Base-by-base conservation (phyloP, 2,113 vertebrate genomes). In the Phrynosoma blainvillii region DNA sequence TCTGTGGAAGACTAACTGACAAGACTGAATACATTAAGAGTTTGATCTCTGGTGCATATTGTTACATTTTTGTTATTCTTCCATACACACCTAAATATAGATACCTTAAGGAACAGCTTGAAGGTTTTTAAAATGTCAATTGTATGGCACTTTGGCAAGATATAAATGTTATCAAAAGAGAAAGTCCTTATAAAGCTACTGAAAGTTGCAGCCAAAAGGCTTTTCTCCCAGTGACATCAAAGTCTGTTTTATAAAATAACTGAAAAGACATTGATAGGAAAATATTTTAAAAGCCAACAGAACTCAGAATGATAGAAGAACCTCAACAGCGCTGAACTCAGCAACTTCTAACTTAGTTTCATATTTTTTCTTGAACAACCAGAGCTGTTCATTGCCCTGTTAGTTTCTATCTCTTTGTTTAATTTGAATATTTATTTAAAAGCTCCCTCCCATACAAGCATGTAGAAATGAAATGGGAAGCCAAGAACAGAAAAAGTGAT, bases 261-360 rank as follows among this genome's bases (percentile, higher is more conserved):
- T 86, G 42, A 40, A 86, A 79, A 56, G 76, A 56, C 62, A 70
- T 36, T 79, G 76, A 79, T 68, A 70, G n/a, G 52, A 86, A 86
- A 36, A 52, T 4, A 4, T 40, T 86, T 16, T 79, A 65, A 79
- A 79, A 68, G 42, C 30, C 65, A 79, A 32, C 62, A 86, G 47
- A 54, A 11, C 20, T 54, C 40, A 78, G 30, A 23, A 4, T 36
- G 10, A 27, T 42, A 79, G 65, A 79, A 0, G 21, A 32, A 4
- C 20, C 27, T 70, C 76, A 32, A 52, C 5, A 86, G 42, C 25
- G 30, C n/a, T 32, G 42, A 9, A 16, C 30, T 70, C 85, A 54
- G 65, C 27, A 76, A 85, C 54, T 85, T 75, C 14, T 79, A 68
- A 79, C 23, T 32, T 65, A 30, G 36, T 62, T 77, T 77, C 59